Evolutionary conservation across 1,140 invertebrate species (phyloP).

Genomic region (Paraescarpia echinospica): DNA sequence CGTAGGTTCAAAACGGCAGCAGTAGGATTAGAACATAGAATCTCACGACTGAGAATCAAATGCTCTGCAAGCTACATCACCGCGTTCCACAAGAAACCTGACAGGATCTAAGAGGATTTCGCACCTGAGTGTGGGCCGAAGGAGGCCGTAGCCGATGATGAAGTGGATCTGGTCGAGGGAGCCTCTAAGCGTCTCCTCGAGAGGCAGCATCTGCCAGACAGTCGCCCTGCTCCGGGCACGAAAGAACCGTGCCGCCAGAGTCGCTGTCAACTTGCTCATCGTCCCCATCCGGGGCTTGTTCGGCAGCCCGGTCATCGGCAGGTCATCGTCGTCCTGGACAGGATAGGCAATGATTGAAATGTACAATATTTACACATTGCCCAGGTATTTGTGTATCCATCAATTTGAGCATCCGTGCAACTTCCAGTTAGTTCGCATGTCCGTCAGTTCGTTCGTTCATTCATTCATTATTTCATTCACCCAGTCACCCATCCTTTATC

Average conservation of each 20-base stretch:
- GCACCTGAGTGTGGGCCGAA: slow-evolving; percentile 47
- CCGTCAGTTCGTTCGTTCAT: too few relatives aligned
- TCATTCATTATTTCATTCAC: too few relatives aligned
- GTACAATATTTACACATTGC: not conserved
- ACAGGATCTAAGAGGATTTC: not conserved
- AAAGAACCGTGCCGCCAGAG: not conserved
- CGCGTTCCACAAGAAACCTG: too few relatives aligned
- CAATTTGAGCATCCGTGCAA: too few relatives aligned
- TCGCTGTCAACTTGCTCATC: not conserved
- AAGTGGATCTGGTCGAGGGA: slow-evolving; percentile 49
- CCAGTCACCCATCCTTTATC: too few relatives aligned
- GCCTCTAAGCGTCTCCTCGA: slow-evolving; percentile 6
- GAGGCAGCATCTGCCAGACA: slow-evolving; percentile 2
- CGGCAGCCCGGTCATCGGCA: not conserved
- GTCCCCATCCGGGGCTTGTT: slow-evolving; percentile 4
- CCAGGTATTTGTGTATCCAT: not conserved
- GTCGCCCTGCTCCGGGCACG: not conserved
- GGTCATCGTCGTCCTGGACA: not conserved
- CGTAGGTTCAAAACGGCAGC: too few relatives aligned
- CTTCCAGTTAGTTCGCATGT: too few relatives aligned
- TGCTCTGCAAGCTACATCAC: too few relatives aligned
- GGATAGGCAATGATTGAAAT: not conserved
- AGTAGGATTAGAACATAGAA: too few relatives aligned
- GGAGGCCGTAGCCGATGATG: slow-evolving; percentile 46
- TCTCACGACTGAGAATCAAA: too few relatives aligned